Evolutionary conservation across 2,888 invertebrate species (phyloP).

Genomic region (Dioctria rufipes): DNA sequence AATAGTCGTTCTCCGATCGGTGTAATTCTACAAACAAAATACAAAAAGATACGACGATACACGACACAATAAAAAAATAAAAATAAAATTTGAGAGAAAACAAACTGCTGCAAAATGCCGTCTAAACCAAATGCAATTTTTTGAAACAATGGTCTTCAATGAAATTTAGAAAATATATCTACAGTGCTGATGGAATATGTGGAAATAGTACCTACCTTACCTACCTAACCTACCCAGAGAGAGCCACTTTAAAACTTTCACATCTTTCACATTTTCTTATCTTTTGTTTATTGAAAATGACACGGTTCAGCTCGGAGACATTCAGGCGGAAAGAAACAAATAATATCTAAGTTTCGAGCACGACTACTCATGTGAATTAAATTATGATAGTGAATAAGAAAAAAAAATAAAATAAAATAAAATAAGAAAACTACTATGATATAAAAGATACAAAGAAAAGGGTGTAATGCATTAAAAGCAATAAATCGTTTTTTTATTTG

Average conservation of each 20-base stretch:
- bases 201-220: no score
- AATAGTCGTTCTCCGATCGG: no score
- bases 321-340: constrained; percentile 19
- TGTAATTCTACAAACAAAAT: no score
- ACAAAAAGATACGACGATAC: no score
- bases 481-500: neutral
- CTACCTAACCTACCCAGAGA: no score
- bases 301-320: constrained; percentile 21
- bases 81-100: no score
- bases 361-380: constrained; percentile 12
- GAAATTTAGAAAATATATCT: neutral
- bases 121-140: neutral
- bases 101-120: neutral
- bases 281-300: constrained; percentile 33
- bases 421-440: no score
- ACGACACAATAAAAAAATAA: no score
- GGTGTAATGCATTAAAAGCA: neutral
- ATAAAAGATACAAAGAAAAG: neutral
- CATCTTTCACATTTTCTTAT: constrained; percentile 43
- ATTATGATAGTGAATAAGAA: constrained; percentile 1
- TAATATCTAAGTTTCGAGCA: constrained; percentile 1
- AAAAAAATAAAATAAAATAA: neutral
- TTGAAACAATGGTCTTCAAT: constrained; percentile 17
- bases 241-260: constrained; percentile 7
- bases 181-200: no score